Conservation (phyloP, 2,888 invertebrate species). For the Galerucella calmariensis region DNA sequence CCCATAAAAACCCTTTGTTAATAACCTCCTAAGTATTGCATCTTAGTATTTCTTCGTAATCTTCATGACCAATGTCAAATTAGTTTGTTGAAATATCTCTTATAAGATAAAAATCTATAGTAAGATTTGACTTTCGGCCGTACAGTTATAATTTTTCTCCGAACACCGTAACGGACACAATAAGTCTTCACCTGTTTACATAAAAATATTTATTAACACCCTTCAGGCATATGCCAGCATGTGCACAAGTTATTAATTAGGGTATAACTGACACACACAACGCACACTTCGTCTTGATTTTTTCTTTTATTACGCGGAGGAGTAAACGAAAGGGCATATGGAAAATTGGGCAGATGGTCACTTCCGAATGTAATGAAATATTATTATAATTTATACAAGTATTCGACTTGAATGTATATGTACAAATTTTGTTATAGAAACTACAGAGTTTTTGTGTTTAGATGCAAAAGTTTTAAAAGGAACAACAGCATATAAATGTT, state of each 20-base stretch:
- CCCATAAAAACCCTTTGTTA: no score
- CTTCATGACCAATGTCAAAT: neutral
- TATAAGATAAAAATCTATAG: neutral
- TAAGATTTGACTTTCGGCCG: neutral
- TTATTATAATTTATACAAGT: no score
- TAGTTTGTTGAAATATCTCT: neutral
- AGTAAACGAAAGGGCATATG: constrained; percentile 27
- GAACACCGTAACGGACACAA: constrained; percentile 14
- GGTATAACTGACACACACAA: constrained; percentile 29
- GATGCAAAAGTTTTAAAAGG: no score
- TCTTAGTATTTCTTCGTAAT: no score
- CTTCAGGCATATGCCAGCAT: constrained; percentile 29
- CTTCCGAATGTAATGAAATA: neutral
- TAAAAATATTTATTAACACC: constrained; percentile 34
- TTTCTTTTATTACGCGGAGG: constrained; percentile 27
- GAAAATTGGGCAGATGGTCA: constrained; percentile 28
- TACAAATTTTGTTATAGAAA: no score
- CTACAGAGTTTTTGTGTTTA: no score
- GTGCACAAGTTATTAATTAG: constrained; percentile 35
- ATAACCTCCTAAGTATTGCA: no score
- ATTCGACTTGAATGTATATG: no score
- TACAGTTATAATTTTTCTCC: neutral
- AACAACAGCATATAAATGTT: no score
- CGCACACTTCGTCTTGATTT: constrained; percentile 21
- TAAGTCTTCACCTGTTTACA: constrained; percentile 32